These are phyloP conservation scores for Toxotes lorentzi DNA, from an alignment of 2,797 vertebrate genomes.

Conservation along the genomic window DNA sequence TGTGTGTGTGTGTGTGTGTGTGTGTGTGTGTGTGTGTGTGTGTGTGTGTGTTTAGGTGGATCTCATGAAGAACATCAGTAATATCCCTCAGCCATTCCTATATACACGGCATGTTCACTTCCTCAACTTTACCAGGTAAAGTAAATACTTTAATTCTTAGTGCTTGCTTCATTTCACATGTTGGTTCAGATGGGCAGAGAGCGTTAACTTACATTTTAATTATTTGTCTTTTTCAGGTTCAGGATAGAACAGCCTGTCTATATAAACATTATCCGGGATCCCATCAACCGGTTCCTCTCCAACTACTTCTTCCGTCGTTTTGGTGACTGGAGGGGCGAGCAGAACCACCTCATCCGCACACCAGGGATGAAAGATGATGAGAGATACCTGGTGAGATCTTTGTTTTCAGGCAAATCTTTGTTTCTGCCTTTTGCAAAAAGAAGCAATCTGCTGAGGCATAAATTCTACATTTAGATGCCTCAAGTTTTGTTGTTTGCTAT, in stretches of 20 bases:
- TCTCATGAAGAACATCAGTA: slow-evolving; percentile 97
- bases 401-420: neutral
- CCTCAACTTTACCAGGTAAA: slow-evolving; percentile 97
- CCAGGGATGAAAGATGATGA: slow-evolving; percentile 99
- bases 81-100: slow-evolving; percentile 95
- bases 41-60: slow-evolving; percentile 87
- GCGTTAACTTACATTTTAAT: slow-evolving; percentile 38
- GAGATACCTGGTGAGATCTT: slow-evolving; percentile 93
- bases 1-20: slow-evolving; percentile 25
- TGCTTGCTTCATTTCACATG: neutral
- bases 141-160: neutral
- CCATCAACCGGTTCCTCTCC: slow-evolving; percentile 96
- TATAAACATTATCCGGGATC: slow-evolving; percentile 98
- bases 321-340: slow-evolving; percentile 98
- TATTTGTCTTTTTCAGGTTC: slow-evolving; percentile 84
- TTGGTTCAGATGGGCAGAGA: too few relatives aligned
- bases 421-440: neutral
- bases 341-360: slow-evolving; percentile 98
- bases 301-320: slow-evolving; percentile 99
- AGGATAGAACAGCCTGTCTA: slow-evolving; percentile 97
- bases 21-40: slow-evolving; percentile 32
- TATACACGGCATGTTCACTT: slow-evolving; percentile 99
- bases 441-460: neutral
- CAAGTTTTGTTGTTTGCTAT: neutral
- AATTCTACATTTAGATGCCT: neutral